phyloP scores from a whole-genome alignment of 2,113 vertebrate species.

The Heterochromis multidens region DNA sequence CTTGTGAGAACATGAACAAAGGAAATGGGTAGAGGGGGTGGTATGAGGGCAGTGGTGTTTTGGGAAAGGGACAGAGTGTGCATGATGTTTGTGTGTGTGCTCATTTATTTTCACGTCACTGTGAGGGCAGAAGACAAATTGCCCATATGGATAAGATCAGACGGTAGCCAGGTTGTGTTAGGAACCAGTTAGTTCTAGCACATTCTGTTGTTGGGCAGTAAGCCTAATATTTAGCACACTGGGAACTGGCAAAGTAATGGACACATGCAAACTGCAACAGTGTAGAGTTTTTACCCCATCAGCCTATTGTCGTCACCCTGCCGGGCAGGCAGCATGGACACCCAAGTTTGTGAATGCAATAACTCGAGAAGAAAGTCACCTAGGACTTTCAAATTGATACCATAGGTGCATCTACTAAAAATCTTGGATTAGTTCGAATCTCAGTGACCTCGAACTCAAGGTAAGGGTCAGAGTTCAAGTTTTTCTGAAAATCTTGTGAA shows the following conservation, averaged over 20 bases:
- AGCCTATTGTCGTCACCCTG: no score
- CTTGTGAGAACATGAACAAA: not conserved
- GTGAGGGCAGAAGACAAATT: conserved; percentile 38
- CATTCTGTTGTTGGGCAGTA: conserved; percentile 60
- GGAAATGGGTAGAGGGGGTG: not conserved
- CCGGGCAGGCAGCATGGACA: no score
- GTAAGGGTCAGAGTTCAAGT: no score
- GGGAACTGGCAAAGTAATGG: conserved; percentile 51
- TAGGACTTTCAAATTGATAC: no score
- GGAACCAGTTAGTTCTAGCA: conserved; percentile 56
- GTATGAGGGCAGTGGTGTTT: not conserved
- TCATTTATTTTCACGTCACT: conserved; percentile 21
- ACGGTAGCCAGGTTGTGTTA: conserved; percentile 52
- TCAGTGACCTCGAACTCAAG: no score
- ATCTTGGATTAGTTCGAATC: no score
- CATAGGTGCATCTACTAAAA: no score
- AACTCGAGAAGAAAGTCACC: no score
- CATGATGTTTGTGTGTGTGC: not conserved
- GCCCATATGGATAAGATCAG: conserved; percentile 58
- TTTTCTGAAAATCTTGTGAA: no score
- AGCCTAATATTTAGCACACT: conserved; percentile 57
- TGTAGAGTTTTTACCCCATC: no score
- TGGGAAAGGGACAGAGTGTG: not conserved
- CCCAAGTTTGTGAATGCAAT: no score
- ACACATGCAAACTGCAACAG: conserved; percentile 31